Base-by-base conservation (phyloP, 1,140 invertebrate genomes). In the Drosophila ficusphila region DNA sequence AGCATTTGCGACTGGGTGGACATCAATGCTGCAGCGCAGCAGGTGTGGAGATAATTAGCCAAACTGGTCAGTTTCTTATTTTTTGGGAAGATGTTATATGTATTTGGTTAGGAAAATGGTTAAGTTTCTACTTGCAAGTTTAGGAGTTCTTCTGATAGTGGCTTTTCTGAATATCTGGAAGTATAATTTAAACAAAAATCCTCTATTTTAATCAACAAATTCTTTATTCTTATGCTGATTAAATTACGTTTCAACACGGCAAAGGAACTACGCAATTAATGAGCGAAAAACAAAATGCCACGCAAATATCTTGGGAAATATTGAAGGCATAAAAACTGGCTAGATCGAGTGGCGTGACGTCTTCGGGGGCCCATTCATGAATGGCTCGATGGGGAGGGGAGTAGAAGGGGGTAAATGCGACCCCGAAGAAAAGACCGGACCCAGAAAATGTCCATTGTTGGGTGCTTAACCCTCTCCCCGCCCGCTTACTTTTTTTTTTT, bases 371-470 rank as follows among this genome's bases (percentile, higher is more conserved):
- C 61, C 62, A 67, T 67, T 67, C 62, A 67, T 67, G 44, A 65
- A 39, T 65, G 5, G 34, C 8, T 49, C 4, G 46, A 5, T 25
- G 52, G 52, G 16, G 41, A 9, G 14, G 41, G 27, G n/a, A 49
- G 27, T 23, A 8, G 2, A 6, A 1, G 6, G 6, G 16, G 36
- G 3, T 7, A 34, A 21, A 33, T 52, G 27, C 46, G 54, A 23
- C 42, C 42, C 42, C 19, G 19, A 57, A 12, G 48, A 36, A 21
- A 27, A 27, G 58, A 19, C 58, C 52, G 58, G 58, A 58, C 58
- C 58, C 58, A 31, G 58, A 62, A 42, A 57, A 46, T 57, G 60
- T 64, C 60, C 60, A 64, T 64, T 64, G 60, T 64, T 64, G 60
- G 60, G 60, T 46, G 60, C 60, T 42, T 19, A 27, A 61, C 56